phyloP scores from a whole-genome alignment of 2,888 invertebrate genomes.

The Brachypalpus laphriformis region DNA sequence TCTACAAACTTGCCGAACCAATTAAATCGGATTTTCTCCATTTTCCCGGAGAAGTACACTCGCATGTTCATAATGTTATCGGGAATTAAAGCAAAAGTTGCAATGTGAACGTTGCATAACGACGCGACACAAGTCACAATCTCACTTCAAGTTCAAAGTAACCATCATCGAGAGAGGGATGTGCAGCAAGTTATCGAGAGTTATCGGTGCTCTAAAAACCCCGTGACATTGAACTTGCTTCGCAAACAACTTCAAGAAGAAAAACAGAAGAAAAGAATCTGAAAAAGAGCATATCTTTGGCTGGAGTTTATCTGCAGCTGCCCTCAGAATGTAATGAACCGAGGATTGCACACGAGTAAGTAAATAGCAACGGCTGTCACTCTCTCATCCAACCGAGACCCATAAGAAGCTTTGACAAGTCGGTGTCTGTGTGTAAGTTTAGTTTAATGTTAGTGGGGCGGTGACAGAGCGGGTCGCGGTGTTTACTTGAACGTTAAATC shows the following conservation, averaged over 20 bases:
- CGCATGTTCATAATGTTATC: background rate
- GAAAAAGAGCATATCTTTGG: conserved; percentile 11
- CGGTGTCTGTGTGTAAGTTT: conserved; percentile 12
- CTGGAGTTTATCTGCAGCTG: conserved; percentile 41
- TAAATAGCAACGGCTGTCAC: conserved; percentile 2
- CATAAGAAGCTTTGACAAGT: conserved; percentile 50
- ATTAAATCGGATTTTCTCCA: conserved; percentile 1
- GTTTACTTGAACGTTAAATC: conserved; percentile 60
- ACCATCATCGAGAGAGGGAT: background rate
- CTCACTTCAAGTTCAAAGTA: conserved; percentile 9
- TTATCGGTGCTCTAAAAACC: conserved; percentile 36
- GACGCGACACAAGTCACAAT: background rate
- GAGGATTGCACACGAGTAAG: conserved; percentile 54
- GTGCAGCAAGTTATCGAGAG: background rate
- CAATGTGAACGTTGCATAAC: conserved; percentile 25
- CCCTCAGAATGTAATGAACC: conserved; percentile 42
- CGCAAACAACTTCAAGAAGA: conserved; percentile 7
- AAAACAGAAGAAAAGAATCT: background rate
- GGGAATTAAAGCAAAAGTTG: background rate
- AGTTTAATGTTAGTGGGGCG: background rate
- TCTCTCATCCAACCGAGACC: background rate
- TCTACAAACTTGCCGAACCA: background rate
- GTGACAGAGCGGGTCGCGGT: background rate
- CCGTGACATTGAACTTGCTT: conserved; percentile 48
- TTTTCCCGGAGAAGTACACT: background rate